phyloP scores from a whole-genome alignment of 2,888 invertebrate genomes.

The Boloria selene region DNA sequence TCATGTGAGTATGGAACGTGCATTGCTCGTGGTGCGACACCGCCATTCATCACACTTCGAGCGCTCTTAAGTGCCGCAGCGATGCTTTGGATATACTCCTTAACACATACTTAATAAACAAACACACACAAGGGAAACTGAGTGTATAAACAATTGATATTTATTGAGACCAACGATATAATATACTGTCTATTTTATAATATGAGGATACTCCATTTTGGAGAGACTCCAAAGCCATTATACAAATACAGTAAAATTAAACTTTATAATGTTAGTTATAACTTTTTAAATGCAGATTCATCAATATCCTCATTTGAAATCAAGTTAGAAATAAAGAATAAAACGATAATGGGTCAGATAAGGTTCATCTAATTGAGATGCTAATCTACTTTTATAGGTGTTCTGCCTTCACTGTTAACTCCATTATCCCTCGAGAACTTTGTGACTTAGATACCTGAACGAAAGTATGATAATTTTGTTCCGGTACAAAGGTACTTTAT shows the following conservation, averaged over 20 bases:
- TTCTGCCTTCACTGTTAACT: constrained; percentile 33
- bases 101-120: constrained; percentile 39
- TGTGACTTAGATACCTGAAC: constrained; percentile 32
- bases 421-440: constrained; percentile 31
- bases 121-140: constrained; percentile 42
- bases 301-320: constrained; percentile 7
- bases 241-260: no score
- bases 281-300: no score
- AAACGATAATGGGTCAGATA: constrained; percentile 31
- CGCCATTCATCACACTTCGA: constrained; percentile 78
- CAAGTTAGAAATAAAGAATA: constrained; percentile 29
- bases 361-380: constrained; percentile 35
- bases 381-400: constrained; percentile 34
- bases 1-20: constrained; percentile 55
- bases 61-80: constrained; percentile 72
- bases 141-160: constrained; percentile 29
- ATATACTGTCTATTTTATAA: no score
- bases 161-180: no score
- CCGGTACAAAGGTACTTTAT: constrained; percentile 18
- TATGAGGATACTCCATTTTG: no score
- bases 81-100: constrained; percentile 48
- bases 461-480: constrained; percentile 25
- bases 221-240: no score
- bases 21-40: constrained; percentile 49
- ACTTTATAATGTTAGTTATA: constrained; percentile 3